A percentile compares a stretch with the other conserved stretches of the same genome.
These are phyloP conservation scores for Pocillopora verrucosa DNA, from an alignment of 64 coral and sea anemone genomes.

Conservation along the genomic window DNA sequence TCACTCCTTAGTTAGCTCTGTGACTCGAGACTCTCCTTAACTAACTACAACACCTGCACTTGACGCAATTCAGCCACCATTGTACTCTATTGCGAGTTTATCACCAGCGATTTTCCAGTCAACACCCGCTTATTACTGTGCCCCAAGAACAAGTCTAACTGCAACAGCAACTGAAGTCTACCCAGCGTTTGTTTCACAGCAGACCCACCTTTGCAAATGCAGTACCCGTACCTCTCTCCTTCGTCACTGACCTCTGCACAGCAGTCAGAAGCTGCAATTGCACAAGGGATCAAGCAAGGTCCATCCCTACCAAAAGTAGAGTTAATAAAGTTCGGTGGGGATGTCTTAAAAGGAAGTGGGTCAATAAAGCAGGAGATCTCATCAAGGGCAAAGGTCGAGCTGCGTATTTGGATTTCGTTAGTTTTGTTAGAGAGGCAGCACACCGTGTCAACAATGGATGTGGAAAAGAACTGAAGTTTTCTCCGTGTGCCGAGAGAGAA, in stretches of 20 bases:
- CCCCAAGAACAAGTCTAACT: slow-evolving; percentile 8
- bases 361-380: slow-evolving; percentile 65
- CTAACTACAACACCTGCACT: too few species aligned
- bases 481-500: neutral
- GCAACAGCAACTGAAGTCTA: too few species aligned
- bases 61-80: too few species aligned
- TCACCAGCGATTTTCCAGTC: too few species aligned
- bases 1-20: too few species aligned
- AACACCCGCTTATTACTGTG: too few species aligned
- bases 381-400: slow-evolving; percentile 43
- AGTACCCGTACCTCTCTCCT: too few species aligned
- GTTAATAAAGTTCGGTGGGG: slow-evolving; percentile 56
- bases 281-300: slow-evolving; percentile 64
- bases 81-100: too few species aligned
- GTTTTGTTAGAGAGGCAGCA: slow-evolving; percentile 43
- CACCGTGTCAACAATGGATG: slow-evolving; percentile 75
- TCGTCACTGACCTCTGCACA: neutral
- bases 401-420: slow-evolving; percentile 54
- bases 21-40: too few species aligned
- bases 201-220: too few species aligned
- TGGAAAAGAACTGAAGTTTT: slow-evolving; percentile 2
- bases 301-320: slow-evolving; percentile 59
- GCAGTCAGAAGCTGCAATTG: slow-evolving; percentile 41
- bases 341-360: slow-evolving; percentile 76
- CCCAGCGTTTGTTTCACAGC: too few species aligned